A percentile compares a stretch with the other conserved stretches of the same genome.
phyloP scores from a whole-genome alignment of 2,888 invertebrate species.

The Synanthedon formicaeformis region DNA sequence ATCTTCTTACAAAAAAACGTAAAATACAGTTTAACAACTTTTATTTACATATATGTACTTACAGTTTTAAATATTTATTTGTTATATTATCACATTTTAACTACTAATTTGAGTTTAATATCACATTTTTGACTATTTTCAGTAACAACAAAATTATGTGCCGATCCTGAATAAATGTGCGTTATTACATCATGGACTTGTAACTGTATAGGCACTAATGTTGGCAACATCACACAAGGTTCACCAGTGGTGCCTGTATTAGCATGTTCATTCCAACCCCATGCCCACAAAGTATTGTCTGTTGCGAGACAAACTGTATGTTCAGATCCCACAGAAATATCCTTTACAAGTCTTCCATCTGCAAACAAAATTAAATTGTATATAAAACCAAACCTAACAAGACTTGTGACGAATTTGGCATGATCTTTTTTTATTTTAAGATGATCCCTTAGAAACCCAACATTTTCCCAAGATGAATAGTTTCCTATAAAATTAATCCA shows the following conservation, averaged over 20 bases:
- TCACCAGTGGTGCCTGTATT: conserved; percentile 78
- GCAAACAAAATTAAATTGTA: conserved; percentile 20
- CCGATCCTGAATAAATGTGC: conserved; percentile 52
- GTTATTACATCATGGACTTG: conserved; percentile 21
- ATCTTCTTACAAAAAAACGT: no score
- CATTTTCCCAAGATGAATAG: no score
- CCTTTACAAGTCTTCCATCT: conserved; percentile 57
- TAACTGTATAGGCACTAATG: conserved; percentile 30
- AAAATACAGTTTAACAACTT: no score
- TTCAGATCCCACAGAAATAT: conserved; percentile 81
- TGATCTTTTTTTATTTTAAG: no score
- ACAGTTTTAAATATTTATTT: background rate
- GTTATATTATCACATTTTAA: background rate
- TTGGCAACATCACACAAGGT: conserved; percentile 33
- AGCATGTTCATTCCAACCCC: conserved; percentile 94
- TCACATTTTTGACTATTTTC: conserved; percentile 11
- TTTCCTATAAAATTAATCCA: no score
- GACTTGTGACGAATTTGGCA: no score
- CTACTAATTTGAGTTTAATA: no score
- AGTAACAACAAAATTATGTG: conserved; percentile 52
- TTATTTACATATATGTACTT: no score
- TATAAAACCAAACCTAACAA: no score
- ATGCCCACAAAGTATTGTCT: conserved; percentile 76
- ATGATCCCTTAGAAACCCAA: no score
- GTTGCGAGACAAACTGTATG: conserved; percentile 79